These are phyloP conservation scores for Diaperis boleti DNA, from an alignment of 2,888 invertebrate genomes.

Conservation along the genomic window DNA sequence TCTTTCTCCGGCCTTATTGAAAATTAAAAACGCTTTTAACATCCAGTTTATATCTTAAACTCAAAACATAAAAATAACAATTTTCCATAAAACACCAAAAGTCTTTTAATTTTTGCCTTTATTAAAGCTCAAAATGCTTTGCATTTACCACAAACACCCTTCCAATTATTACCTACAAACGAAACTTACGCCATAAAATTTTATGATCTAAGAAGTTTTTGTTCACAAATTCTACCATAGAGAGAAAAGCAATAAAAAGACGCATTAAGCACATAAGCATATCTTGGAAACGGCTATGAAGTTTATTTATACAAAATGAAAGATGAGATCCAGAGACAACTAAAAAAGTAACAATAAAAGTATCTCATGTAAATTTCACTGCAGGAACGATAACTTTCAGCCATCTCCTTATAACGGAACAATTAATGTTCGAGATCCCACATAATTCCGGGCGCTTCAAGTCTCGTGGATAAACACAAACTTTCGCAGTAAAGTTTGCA, in stretches of 20 bases:
- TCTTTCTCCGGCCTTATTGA: too few species aligned
- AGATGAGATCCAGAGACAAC: too few species aligned
- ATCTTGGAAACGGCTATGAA: neutral
- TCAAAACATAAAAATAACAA: too few species aligned
- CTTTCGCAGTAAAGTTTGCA: too few species aligned
- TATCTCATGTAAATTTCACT: neutral
- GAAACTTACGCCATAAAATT: neutral
- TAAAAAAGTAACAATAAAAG: too few species aligned
- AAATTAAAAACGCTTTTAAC: too few species aligned
- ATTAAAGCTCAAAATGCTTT: neutral
- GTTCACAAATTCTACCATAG: neutral
- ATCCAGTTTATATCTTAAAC: too few species aligned
- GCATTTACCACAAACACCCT: neutral
- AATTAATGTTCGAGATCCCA: constrained; percentile 13
- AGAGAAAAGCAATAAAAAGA: neutral
- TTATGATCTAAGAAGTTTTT: neutral
- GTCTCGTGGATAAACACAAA: neutral
- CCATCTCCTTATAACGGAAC: neutral
- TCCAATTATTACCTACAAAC: neutral
- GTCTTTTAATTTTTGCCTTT: too few species aligned
- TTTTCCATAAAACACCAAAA: too few species aligned
- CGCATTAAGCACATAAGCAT: neutral
- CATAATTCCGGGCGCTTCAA: constrained; percentile 8
- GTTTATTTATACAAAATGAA: neutral
- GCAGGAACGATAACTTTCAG: neutral